Conservation (phyloP, 2,113 vertebrate species). For the Plecotus auritus region DNA sequence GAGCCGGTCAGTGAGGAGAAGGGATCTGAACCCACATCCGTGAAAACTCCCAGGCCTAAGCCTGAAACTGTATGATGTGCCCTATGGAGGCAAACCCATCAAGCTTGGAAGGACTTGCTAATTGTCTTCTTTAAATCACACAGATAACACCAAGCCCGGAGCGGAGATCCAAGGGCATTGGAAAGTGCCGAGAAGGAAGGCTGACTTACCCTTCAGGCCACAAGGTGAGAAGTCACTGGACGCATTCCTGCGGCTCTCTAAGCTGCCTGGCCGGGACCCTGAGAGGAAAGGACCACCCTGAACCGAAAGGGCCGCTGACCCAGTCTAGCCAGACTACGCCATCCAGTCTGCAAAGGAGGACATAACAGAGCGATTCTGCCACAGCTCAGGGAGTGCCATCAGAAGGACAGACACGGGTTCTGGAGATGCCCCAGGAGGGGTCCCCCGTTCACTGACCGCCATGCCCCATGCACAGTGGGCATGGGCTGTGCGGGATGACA, state of each 20-base stretch:
- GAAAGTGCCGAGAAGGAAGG: accelerated
- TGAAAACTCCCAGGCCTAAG: too few species aligned
- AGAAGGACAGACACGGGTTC: too few species aligned
- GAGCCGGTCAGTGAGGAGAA: too few species aligned
- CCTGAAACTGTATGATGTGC: too few species aligned
- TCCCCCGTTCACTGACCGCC: accelerated
- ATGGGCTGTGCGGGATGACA: accelerated
- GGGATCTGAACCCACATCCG: too few species aligned
- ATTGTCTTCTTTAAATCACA: too few species aligned
- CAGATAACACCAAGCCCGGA: too few species aligned
- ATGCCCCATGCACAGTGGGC: not conserved
- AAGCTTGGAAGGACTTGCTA: too few species aligned
- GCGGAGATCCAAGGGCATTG: too few species aligned
- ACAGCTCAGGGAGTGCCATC: not conserved
- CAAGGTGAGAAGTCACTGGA: conserved; percentile 51
- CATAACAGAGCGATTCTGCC: accelerated
- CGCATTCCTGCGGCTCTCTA: conserved; percentile 50
- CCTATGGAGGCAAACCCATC: too few species aligned
- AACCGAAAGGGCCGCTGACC: too few species aligned
- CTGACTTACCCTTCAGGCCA: conserved; percentile 46
- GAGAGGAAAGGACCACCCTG: accelerated
- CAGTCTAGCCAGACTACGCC: not conserved
- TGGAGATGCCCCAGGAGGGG: accelerated
- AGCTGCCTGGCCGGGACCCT: conserved; percentile 44
- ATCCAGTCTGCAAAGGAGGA: not conserved